Evolutionary conservation across 1,140 invertebrate genomes (phyloP).

Genomic region (Papilio dardanus): DNA sequence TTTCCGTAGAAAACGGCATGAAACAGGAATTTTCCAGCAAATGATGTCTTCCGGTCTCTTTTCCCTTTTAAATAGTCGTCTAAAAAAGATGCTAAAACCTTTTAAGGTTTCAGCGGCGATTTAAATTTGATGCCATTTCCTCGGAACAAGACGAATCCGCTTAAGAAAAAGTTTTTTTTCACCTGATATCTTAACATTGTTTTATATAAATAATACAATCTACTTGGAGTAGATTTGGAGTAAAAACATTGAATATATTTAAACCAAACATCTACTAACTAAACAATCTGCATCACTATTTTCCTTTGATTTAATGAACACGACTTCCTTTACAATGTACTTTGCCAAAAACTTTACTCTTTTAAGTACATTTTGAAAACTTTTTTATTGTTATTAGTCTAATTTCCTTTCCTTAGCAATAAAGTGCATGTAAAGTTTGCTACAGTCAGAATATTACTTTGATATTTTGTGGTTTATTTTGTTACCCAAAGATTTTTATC

Average conservation of each 20-base stretch:
- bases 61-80: neutral
- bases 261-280: neutral
- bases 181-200: neutral
- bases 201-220: neutral
- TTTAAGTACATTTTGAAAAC: conserved; percentile 13
- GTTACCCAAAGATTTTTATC: no score
- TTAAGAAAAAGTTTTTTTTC: neutral
- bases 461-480: neutral
- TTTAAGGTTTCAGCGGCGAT: conserved; percentile 14
- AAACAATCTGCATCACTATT: neutral
- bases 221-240: neutral
- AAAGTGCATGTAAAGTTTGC: conserved; percentile 16
- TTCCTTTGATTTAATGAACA: conserved; percentile 11
- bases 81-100: conserved; percentile 14
- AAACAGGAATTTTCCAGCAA: conserved; percentile 9
- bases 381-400: conserved; percentile 30
- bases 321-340: conserved; percentile 14
- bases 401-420: conserved; percentile 21
- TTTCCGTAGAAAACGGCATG: neutral
- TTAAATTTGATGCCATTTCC: conserved; percentile 15
- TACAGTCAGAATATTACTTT: neutral
- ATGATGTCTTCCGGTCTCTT: conserved; percentile 4
- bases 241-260: neutral
- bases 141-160: neutral
- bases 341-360: conserved; percentile 19